These are phyloP conservation scores for Caerostris extrusa DNA, from an alignment of 1,140 invertebrate genomes.

Conservation along the genomic window DNA sequence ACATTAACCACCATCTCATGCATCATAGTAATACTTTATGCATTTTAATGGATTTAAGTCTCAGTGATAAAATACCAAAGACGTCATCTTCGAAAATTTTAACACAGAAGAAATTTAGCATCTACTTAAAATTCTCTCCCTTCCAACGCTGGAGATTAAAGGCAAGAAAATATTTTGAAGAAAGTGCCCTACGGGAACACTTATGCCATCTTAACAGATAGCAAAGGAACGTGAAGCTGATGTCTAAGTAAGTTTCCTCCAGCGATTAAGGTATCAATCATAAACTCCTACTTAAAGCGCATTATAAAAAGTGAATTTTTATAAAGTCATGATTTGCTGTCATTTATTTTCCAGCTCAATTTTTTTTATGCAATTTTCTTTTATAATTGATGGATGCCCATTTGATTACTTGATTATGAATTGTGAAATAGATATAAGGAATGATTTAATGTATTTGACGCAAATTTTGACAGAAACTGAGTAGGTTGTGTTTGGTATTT, in stretches of 20 bases:
- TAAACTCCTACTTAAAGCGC: neutral
- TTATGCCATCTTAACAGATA: conserved; percentile 60
- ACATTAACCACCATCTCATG: neutral
- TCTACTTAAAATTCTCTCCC: conserved; percentile 48
- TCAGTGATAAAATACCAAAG: neutral
- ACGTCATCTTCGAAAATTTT: neutral
- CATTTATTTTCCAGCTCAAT: neutral
- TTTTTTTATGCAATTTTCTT: neutral
- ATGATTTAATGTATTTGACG: neutral
- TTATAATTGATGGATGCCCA: neutral
- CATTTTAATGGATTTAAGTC: neutral
- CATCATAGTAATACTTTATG: neutral
- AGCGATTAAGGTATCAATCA: conserved; percentile 59
- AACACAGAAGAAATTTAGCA: neutral
- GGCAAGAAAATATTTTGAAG: conserved; percentile 57
- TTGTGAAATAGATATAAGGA: neutral
- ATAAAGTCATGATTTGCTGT: neutral
- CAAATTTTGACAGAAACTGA: neutral
- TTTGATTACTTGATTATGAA: conserved; percentile 38
- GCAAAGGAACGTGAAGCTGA: conserved; percentile 52
- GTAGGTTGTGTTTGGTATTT: too few species aligned
- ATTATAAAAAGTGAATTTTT: conserved; percentile 6
- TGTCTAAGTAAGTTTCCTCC: neutral
- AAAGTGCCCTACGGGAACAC: conserved; percentile 20
- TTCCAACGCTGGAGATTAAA: conserved; percentile 10